Conservation (phyloP, 1,140 invertebrate species). For the Hycleus cichorii region DNA sequence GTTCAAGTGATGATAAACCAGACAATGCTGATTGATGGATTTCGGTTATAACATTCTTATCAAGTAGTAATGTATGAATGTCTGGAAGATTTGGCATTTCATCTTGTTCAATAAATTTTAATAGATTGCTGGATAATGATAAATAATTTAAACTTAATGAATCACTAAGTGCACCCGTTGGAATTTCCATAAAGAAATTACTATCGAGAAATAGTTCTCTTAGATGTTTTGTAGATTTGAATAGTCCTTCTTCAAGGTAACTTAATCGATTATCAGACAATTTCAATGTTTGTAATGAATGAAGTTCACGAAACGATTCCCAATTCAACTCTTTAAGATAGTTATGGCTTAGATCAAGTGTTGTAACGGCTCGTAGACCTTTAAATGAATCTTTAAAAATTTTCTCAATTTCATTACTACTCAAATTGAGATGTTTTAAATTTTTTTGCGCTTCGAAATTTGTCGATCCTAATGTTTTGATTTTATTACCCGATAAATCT, state of each 20-base stretch:
- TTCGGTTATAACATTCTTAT: slow-evolving; percentile 64
- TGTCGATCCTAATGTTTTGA: slow-evolving; percentile 64
- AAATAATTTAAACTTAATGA: slow-evolving; percentile 57
- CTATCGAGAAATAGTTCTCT: slow-evolving; percentile 60
- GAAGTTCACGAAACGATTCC: slow-evolving; percentile 63
- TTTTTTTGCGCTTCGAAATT: slow-evolving; percentile 71
- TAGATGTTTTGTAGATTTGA: slow-evolving; percentile 62
- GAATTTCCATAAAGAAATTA: slow-evolving; percentile 71
- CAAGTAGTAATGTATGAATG: slow-evolving; percentile 55
- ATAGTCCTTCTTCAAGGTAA: slow-evolving; percentile 59
- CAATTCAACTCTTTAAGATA: slow-evolving; percentile 62
- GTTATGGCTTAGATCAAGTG: slow-evolving; percentile 70
- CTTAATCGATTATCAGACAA: slow-evolving; percentile 69
- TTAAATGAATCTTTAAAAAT: slow-evolving; percentile 67
- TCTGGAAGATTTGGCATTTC: slow-evolving; percentile 61
- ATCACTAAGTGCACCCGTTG: slow-evolving; percentile 57
- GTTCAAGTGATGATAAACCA: slow-evolving; percentile 57
- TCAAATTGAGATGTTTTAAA: slow-evolving; percentile 65
- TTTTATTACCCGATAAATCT: slow-evolving; percentile 73
- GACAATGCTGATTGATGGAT: slow-evolving; percentile 62
- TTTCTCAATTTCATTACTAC: slow-evolving; percentile 61
- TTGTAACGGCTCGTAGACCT: slow-evolving; percentile 58
- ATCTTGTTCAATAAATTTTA: slow-evolving; percentile 57
- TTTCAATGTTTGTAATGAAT: slow-evolving; percentile 61
- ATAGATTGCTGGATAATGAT: slow-evolving; percentile 64